A percentile compares a stretch with the other conserved stretches of the same genome.
Evolutionary conservation across 2,113 vertebrate genomes (phyloP).

Genomic region (Tringa solitaria): DNA sequence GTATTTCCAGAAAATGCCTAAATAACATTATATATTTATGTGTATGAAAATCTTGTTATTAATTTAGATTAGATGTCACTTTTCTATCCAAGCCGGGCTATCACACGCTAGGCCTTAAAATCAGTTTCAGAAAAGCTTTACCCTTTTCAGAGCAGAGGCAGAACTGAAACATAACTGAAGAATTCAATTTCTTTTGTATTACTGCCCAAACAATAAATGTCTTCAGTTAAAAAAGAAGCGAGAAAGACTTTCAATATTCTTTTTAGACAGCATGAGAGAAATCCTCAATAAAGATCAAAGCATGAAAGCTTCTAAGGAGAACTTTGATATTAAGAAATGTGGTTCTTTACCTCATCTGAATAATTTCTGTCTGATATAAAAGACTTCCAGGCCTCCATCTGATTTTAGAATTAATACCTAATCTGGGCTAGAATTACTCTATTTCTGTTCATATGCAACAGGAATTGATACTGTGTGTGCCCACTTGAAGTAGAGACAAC

Average conservation of each 20-base stretch:
- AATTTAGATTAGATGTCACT: not conserved
- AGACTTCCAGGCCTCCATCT: not conserved
- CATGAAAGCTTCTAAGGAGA: not conserved
- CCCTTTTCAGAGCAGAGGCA: not conserved
- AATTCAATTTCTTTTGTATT: not conserved
- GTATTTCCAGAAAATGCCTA: not conserved
- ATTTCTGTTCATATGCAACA: not conserved
- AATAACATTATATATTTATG: not conserved
- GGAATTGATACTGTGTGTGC: not conserved
- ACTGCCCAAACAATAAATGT: not conserved
- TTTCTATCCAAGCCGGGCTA: not conserved
- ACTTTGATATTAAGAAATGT: not conserved
- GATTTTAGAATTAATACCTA: not conserved
- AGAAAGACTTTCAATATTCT: not conserved
- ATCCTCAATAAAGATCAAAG: not conserved
- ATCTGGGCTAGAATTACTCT: not conserved
- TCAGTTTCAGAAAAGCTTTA: not conserved
- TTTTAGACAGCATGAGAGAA: not conserved
- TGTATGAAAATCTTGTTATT: not conserved
- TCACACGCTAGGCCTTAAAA: not conserved
- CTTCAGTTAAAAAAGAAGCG: not conserved
- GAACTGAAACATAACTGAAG: not conserved
- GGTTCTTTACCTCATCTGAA: not conserved
- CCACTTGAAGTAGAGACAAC: not conserved
- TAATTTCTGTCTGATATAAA: not conserved